A percentile compares a stretch with the other conserved stretches of the same genome.
These are phyloP conservation scores for Apamea crenata DNA, from an alignment of 2,888 invertebrate species.

Conservation along the genomic window DNA sequence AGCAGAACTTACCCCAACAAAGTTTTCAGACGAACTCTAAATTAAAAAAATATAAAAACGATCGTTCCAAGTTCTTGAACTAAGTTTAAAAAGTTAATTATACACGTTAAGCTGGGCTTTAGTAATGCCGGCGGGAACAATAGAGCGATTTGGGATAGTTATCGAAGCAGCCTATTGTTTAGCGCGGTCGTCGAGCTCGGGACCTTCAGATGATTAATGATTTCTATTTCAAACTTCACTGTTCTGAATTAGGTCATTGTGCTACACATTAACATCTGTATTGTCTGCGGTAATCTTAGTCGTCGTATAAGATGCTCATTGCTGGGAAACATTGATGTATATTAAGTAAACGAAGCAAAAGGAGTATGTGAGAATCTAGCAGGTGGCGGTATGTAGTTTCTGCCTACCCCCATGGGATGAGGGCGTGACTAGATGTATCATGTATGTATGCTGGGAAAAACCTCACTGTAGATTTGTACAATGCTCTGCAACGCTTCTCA, in stretches of 20 bases:
- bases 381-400: too few relatives aligned
- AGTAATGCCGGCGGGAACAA: conserved; percentile 49
- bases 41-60: conserved; percentile 47
- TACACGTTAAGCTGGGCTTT: conserved; percentile 49
- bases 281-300: conserved; percentile 7
- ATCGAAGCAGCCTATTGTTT: conserved; percentile 54
- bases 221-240: conserved; percentile 46
- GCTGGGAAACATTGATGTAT: background rate
- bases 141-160: conserved; percentile 52
- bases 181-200: conserved; percentile 36
- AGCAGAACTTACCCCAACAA: conserved; percentile 18
- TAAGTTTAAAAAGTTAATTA: conserved; percentile 54
- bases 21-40: conserved; percentile 30
- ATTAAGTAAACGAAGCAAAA: background rate
- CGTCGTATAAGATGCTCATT: background rate
- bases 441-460: too few relatives aligned
- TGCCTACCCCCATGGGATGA: too few relatives aligned
- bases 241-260: conserved; percentile 45
- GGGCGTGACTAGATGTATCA: too few relatives aligned
- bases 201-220: conserved; percentile 53
- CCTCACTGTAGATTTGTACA: too few relatives aligned
- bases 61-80: conserved; percentile 44
- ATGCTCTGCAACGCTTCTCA: too few relatives aligned
- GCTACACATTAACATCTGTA: conserved; percentile 30
- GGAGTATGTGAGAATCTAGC: background rate